Conservation (phyloP, 30 jellyfish, hydroid and myxozoan species). For the Rhopilema esculentum region DNA sequence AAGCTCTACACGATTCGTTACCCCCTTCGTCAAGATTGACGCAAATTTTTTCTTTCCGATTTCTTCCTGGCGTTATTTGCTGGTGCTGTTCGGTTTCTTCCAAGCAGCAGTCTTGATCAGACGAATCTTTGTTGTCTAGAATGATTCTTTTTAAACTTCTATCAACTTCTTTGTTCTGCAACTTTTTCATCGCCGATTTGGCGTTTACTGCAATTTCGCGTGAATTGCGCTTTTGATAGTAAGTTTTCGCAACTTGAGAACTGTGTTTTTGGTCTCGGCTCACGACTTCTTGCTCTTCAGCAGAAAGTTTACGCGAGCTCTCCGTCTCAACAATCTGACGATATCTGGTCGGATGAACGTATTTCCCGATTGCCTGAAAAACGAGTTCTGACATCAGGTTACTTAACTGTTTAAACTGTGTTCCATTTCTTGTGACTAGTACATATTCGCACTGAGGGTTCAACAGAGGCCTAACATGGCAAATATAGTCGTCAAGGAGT, state of each 20-base stretch:
- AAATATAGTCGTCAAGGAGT: neutral
- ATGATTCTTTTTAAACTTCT: constrained; percentile 1
- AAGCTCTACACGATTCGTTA: neutral
- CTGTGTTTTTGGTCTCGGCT: constrained; percentile 21
- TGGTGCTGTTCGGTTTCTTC: neutral
- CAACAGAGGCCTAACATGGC: neutral
- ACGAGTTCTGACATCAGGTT: constrained; percentile 12
- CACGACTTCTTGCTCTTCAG: constrained; percentile 19
- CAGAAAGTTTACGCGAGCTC: neutral
- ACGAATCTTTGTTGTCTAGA: neutral
- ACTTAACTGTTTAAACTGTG: constrained; percentile 14
- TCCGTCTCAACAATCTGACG: constrained; percentile 15
- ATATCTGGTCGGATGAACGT: constrained; percentile 18
- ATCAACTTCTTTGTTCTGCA: constrained; percentile 11
- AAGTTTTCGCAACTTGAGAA: constrained; percentile 25
- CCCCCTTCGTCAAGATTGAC: neutral
- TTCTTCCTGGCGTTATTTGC: constrained; percentile 9
- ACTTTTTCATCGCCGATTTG: neutral
- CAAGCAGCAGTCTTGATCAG: neutral
- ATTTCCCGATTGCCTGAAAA: constrained; percentile 9
- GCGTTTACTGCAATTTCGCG: constrained; percentile 19
- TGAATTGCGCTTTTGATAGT: constrained; percentile 13
- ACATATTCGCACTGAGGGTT: constrained; percentile 28
- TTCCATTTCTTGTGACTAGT: constrained; percentile 23
- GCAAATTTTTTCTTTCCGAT: neutral